A percentile compares a stretch with the other conserved stretches of the same genome.
phyloP scores from a whole-genome alignment of 2,888 invertebrate species.

The Reticulitermes lucifugus region DNA sequence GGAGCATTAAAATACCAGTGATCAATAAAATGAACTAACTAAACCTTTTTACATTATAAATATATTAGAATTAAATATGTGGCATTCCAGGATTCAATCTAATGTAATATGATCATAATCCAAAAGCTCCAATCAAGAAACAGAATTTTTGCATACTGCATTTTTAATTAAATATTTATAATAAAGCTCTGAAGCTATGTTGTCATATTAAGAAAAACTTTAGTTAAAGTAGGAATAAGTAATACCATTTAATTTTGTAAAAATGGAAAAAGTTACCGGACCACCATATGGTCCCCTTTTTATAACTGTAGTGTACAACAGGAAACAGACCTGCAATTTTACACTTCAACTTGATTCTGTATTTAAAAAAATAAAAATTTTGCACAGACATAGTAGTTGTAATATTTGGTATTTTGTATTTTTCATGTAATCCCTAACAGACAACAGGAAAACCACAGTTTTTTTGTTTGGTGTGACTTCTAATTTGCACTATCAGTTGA shows the following conservation, averaged over 20 bases:
- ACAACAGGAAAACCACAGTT: neutral
- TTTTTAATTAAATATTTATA: no score
- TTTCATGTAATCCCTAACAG: constrained; percentile 3
- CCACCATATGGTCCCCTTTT: neutral
- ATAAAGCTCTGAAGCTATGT: neutral
- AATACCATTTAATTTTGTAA: constrained; percentile 1
- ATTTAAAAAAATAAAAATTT: neutral
- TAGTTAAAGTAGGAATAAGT: neutral
- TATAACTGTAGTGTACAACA: neutral
- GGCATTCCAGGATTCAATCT: no score
- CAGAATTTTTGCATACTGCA: no score
- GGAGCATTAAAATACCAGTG: no score
- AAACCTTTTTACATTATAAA: no score
- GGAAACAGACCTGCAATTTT: neutral
- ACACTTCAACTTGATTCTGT: constrained; percentile 1
- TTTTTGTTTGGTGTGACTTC: neutral
- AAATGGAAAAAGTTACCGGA: neutral
- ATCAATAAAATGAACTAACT: no score
- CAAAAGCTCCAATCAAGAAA: no score
- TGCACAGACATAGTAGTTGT: neutral
- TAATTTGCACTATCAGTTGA: neutral
- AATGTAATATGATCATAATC: no score
- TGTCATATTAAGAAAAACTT: neutral
- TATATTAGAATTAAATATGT: no score
- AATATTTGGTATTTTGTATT: constrained; percentile 13